Conservation (phyloP, 2,113 vertebrate genomes). For the Hystrix brachyura region DNA sequence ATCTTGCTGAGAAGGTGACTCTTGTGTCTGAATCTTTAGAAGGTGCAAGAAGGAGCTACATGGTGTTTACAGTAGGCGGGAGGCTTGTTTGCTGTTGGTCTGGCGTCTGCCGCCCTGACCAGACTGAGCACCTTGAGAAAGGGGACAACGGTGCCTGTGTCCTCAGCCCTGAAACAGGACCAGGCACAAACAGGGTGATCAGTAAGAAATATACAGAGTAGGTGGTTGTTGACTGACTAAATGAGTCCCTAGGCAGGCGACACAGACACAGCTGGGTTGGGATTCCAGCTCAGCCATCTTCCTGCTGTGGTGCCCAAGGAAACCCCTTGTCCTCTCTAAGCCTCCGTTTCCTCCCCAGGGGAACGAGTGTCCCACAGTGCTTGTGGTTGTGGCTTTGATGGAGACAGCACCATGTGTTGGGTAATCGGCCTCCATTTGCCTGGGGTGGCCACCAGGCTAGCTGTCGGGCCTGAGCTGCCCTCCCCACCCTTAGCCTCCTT, state of each 20-base stretch:
- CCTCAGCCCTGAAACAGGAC: not conserved
- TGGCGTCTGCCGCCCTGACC: not conserved
- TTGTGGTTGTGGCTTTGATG: rapidly evolving
- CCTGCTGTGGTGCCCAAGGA: not conserved
- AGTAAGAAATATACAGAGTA: not conserved
- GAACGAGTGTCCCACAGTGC: not conserved
- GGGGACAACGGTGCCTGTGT: not conserved
- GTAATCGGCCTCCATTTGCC: not conserved
- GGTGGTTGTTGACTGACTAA: not conserved
- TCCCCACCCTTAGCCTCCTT: not conserved
- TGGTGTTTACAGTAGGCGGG: rapidly evolving
- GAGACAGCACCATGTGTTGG: not conserved
- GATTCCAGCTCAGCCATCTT: not conserved
- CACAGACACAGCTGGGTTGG: not conserved
- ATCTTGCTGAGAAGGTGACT: not conserved
- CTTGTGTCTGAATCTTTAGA: not conserved
- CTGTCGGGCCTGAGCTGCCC: not conserved
- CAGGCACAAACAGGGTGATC: not conserved
- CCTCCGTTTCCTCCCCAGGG: not conserved
- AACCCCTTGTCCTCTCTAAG: not conserved
- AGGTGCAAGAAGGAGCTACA: not conserved
- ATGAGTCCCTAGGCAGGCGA: not conserved
- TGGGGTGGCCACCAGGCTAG: not conserved
- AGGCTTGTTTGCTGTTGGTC: not conserved
- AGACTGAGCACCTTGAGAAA: not conserved